Conservation (phyloP, 53 echinoderm and acorn worm species). For the Paracentrotus lividus region DNA sequence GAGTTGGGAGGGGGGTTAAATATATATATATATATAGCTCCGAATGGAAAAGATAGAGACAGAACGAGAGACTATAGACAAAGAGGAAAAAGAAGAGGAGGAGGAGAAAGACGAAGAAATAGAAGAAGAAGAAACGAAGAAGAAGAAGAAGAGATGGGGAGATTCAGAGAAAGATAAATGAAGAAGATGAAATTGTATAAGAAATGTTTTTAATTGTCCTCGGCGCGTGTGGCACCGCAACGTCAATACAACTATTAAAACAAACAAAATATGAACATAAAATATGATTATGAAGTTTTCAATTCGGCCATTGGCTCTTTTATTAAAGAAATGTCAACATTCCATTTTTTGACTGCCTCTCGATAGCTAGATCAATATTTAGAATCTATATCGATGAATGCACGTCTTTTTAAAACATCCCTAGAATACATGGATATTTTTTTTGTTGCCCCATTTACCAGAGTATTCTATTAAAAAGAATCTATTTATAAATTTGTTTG, state of each 20-base stretch:
- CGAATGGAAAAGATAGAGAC: no score
- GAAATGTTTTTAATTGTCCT: background rate
- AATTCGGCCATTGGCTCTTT: slow-evolving; percentile 37
- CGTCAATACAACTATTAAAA: slow-evolving; percentile 22
- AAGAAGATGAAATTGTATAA: background rate
- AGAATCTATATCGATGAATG: slow-evolving; percentile 40
- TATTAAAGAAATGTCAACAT: slow-evolving; percentile 20
- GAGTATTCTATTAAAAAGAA: background rate
- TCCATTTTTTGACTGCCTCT: background rate
- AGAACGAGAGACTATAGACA: no score
- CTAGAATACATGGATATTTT: background rate
- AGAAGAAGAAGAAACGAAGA: background rate
- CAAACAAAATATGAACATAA: slow-evolving; percentile 55
- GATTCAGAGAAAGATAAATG: background rate
- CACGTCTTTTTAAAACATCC: slow-evolving; percentile 7
- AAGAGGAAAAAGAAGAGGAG: background rate
- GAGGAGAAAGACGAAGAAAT: background rate
- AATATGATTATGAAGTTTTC: slow-evolving; percentile 41
- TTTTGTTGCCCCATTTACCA: background rate
- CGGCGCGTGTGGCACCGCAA: slow-evolving; percentile 9
- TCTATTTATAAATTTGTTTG: background rate
- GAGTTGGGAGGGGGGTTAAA: background rate
- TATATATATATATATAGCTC: no score
- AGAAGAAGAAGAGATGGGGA: background rate
- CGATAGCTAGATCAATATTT: slow-evolving; percentile 45